Percentiles rank a stretch among this genome's conserved stretches.
phyloP scores from a whole-genome alignment of 2,888 invertebrate species.

The Branchipolynoe longqiensis region DNA sequence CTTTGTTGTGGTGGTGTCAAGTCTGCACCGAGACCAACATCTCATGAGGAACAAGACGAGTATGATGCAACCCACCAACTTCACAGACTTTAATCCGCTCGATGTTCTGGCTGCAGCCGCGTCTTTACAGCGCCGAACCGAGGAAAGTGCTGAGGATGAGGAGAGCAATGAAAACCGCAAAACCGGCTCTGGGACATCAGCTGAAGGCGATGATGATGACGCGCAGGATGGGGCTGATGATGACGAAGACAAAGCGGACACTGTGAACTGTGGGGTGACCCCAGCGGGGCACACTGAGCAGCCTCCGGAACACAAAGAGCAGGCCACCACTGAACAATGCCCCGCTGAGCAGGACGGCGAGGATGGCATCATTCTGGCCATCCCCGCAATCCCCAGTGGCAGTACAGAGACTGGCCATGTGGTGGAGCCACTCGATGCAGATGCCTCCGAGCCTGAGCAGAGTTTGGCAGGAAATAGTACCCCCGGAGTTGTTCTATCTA shows the following conservation, averaged over 20 bases:
- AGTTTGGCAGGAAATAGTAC: too few relatives aligned
- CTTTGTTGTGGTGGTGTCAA: not conserved
- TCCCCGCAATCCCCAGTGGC: not conserved
- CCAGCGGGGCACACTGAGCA: not conserved
- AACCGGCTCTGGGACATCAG: constrained; percentile 14
- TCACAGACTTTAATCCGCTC: constrained; percentile 54
- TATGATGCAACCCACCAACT: constrained; percentile 60
- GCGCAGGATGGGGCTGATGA: constrained; percentile 31
- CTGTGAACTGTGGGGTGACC: not conserved
- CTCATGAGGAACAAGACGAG: constrained; percentile 47
- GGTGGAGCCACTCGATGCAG: not conserved
- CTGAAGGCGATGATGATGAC: constrained; percentile 38
- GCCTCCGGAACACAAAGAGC: not conserved
- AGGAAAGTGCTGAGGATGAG: constrained; percentile 46
- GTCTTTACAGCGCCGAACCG: constrained; percentile 42
- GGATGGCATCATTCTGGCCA: too few relatives aligned
- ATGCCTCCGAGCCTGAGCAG: not conserved
- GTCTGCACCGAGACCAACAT: not conserved
- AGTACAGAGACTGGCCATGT: not conserved
- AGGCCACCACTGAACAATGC: not conserved
- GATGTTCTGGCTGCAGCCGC: constrained; percentile 59
- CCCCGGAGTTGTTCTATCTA: not conserved
- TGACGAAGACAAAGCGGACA: not conserved
- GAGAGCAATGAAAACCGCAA: constrained; percentile 32
- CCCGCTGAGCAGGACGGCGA: not conserved